phyloP scores from a whole-genome alignment of 2,113 vertebrate species.

The Corydoras sp. region DNA sequence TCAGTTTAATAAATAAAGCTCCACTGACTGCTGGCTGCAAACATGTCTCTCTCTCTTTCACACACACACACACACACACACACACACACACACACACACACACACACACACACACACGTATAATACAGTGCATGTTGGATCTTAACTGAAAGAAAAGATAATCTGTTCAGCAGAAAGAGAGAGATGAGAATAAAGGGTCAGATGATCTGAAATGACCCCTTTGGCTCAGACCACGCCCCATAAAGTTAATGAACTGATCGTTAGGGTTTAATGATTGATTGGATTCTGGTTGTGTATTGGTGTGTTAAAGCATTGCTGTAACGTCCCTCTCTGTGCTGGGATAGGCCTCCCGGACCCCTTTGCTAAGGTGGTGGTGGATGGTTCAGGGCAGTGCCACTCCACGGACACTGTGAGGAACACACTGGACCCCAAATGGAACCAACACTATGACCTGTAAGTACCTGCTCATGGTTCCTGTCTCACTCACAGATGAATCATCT shows the following conservation, averaged over 20 bases:
- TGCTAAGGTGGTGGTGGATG: conserved; percentile 97
- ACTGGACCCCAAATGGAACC: conserved; percentile 98
- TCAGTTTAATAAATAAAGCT: conserved; percentile 34
- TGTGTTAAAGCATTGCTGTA: too few species aligned
- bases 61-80: conserved; percentile 4
- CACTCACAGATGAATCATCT: too few species aligned
- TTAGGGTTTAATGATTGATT: too few species aligned
- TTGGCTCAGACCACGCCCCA: too few species aligned
- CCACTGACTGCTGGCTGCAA: conserved; percentile 10
- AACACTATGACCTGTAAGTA: conserved; percentile 97
- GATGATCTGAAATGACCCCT: too few species aligned
- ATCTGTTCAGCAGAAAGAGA: too few species aligned
- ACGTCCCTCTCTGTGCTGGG: too few species aligned
- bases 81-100: neutral
- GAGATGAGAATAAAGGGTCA: too few species aligned
- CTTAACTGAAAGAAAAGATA: too few species aligned
- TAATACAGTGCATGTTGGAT: too few species aligned
- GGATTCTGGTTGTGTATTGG: too few species aligned
- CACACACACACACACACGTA: neutral
- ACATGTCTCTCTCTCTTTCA: neutral
- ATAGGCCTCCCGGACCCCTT: conserved; percentile 96
- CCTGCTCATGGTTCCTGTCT: neutral
- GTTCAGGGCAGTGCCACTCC: conserved; percentile 98
- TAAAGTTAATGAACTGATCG: too few species aligned
- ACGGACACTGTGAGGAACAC: conserved; percentile 99